phyloP scores from a whole-genome alignment of 2,113 vertebrate genomes.

The Chrysochloris asiatica region DNA sequence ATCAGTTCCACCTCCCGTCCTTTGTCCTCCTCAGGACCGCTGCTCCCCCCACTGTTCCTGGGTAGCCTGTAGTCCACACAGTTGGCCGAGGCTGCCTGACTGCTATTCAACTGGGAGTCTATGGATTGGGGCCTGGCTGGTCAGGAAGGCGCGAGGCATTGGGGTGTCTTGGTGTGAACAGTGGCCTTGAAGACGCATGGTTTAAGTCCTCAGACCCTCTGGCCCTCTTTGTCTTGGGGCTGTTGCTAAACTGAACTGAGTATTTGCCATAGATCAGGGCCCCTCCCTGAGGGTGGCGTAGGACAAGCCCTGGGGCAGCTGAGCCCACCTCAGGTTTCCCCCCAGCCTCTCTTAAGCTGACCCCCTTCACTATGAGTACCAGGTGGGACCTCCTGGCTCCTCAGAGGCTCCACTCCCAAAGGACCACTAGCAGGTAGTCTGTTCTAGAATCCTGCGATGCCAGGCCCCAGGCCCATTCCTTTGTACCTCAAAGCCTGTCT shows the following conservation, averaged over 20 bases:
- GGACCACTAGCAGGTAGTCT: neutral
- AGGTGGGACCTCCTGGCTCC: neutral
- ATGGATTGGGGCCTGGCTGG: neutral
- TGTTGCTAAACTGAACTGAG: neutral
- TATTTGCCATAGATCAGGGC: neutral
- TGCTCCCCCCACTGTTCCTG: neutral
- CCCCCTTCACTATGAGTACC: neutral
- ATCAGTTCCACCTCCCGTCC: neutral
- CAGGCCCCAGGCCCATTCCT: fast-evolving
- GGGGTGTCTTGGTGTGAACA: neutral
- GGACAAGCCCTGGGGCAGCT: neutral
- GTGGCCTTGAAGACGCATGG: neutral
- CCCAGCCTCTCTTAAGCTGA: neutral
- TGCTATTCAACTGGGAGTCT: neutral
- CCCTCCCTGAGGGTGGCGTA: fast-evolving
- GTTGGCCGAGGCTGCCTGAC: neutral
- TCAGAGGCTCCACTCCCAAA: neutral
- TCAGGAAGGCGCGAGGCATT: neutral
- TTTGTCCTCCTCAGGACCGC: conserved; percentile 34
- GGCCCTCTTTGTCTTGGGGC: neutral
- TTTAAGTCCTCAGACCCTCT: neutral
- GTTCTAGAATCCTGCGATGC: fast-evolving
- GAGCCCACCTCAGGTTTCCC: neutral
- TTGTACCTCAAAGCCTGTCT: neutral
- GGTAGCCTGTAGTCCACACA: neutral